A percentile compares a stretch with the other conserved stretches of the same genome.
phyloP scores from a whole-genome alignment of 2,888 invertebrate species.

The Pachydiplax longipennis region DNA sequence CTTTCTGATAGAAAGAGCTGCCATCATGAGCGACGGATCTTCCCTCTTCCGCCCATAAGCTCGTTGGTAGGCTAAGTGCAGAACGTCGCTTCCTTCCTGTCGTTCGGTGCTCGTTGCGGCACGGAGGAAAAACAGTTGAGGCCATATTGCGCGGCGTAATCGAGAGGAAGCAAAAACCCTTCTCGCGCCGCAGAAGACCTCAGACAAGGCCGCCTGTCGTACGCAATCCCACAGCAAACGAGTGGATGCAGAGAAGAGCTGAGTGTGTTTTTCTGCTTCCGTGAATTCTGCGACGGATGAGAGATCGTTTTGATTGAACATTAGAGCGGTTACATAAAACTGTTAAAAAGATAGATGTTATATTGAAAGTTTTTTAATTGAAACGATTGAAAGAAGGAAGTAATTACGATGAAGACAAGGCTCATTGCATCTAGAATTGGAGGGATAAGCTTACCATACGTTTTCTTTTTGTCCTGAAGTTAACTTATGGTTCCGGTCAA shows the following conservation, averaged over 20 bases:
- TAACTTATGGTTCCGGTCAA: too few species aligned
- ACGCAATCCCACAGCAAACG: slow-evolving; percentile 4
- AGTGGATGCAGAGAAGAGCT: not conserved
- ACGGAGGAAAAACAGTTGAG: slow-evolving; percentile 10
- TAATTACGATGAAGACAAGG: too few species aligned
- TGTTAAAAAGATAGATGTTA: too few species aligned
- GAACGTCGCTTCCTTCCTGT: not conserved
- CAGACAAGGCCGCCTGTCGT: not conserved
- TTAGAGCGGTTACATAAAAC: too few species aligned
- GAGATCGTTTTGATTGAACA: not conserved
- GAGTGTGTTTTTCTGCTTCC: not conserved
- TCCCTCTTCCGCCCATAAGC: not conserved
- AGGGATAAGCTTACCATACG: too few species aligned
- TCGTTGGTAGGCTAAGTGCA: not conserved
- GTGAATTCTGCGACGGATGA: not conserved
- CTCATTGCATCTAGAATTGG: too few species aligned
- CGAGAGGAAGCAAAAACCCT: not conserved
- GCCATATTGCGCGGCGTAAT: not conserved
- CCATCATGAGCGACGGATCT: not conserved
- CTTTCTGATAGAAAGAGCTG: not conserved
- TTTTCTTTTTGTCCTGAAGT: too few species aligned
- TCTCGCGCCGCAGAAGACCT: not conserved
- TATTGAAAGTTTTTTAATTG: too few species aligned
- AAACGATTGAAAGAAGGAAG: too few species aligned
- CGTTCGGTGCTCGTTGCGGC: not conserved